phyloP scores from a whole-genome alignment of 1,140 invertebrate genomes.

The Aphidius gifuensis region DNA sequence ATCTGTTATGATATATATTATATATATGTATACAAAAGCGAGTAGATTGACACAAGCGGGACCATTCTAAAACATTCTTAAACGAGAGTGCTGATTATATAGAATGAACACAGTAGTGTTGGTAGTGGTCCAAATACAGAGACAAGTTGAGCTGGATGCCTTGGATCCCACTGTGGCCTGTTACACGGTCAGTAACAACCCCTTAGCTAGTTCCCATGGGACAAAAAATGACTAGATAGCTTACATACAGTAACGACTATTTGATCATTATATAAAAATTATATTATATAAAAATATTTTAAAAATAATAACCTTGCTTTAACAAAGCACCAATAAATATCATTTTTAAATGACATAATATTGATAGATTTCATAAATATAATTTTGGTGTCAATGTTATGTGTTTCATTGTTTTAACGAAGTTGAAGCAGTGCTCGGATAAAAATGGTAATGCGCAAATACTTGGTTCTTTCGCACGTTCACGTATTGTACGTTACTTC shows the following conservation, averaged over 20 bases:
- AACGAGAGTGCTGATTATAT: neutral
- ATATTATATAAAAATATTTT: conserved; percentile 23
- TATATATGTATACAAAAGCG: too few relatives aligned
- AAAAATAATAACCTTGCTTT: neutral
- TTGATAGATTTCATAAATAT: neutral
- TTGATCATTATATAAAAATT: conserved; percentile 33
- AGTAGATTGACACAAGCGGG: neutral
- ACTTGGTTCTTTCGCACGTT: conserved; percentile 28
- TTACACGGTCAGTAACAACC: conserved; percentile 52
- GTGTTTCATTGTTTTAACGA: too few relatives aligned
- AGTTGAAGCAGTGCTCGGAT: conserved; percentile 22
- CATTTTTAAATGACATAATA: neutral
- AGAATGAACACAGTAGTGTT: neutral
- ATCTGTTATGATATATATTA: neutral
- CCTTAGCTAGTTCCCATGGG: conserved; percentile 41
- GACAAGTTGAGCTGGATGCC: conserved; percentile 19
- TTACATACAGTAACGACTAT: conserved; percentile 39
- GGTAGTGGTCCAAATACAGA: conserved; percentile 11
- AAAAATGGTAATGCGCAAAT: conserved; percentile 29
- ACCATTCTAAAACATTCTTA: conserved; percentile 15
- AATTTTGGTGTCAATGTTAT: too few relatives aligned
- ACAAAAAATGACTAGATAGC: conserved; percentile 34
- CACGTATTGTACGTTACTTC: conserved; percentile 28
- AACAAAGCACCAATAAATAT: too few relatives aligned
- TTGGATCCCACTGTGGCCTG: conserved; percentile 45